phyloP scores from a whole-genome alignment of 1,140 invertebrate genomes.

The Sinonovacula constricta region DNA sequence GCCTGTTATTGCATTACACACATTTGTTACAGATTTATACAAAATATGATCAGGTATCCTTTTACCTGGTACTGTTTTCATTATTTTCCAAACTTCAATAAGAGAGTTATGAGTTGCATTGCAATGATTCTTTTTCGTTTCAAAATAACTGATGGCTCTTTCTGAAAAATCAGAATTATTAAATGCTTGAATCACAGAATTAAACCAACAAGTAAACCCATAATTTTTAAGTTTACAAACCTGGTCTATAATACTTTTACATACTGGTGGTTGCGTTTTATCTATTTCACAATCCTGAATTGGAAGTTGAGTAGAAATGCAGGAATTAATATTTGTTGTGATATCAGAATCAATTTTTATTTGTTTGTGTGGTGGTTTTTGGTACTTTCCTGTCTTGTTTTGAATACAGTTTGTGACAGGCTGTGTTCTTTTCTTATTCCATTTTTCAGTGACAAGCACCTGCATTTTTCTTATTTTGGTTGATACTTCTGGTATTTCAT shows the following conservation, averaged over 20 bases:
- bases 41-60: constrained; percentile 9
- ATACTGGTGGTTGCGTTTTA: no score
- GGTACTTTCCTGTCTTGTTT: constrained; percentile 10
- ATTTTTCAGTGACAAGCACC: not conserved
- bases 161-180: not conserved
- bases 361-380: not conserved
- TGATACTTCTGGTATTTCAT: no score
- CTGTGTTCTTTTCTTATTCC: no score
- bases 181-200: not conserved
- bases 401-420: no score
- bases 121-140: not conserved
- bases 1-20: not conserved
- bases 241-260: no score
- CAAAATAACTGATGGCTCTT: not conserved
- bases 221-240: no score
- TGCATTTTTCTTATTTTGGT: not conserved
- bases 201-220: constrained; percentile 23
- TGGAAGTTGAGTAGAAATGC: no score
- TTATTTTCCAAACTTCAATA: not conserved
- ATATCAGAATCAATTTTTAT: no score
- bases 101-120: not conserved
- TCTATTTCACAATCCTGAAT: no score
- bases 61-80: not conserved
- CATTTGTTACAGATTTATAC: not conserved
- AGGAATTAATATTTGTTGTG: no score